These are phyloP conservation scores for Arenaria interpres DNA, from an alignment of 2,113 vertebrate genomes.

Conservation along the genomic window DNA sequence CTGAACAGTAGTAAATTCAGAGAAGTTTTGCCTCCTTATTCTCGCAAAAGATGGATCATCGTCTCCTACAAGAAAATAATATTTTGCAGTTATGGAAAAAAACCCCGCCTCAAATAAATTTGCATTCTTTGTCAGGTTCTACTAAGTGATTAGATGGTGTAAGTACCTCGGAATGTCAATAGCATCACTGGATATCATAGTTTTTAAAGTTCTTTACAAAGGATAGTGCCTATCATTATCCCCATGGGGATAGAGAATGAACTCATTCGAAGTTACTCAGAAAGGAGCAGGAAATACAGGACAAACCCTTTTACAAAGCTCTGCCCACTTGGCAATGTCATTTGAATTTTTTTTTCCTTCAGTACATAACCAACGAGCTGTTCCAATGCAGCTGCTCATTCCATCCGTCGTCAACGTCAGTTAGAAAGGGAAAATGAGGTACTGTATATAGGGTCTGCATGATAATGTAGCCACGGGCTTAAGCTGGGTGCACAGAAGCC, in stretches of 20 bases:
- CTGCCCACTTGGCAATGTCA: background rate
- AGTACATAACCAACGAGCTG: background rate
- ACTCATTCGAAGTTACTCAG: background rate
- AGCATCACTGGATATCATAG: background rate
- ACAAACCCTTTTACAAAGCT: background rate
- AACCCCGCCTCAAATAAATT: background rate
- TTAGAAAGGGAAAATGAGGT: background rate
- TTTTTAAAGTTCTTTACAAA: background rate
- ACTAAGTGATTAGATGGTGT: background rate
- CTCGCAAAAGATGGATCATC: background rate
- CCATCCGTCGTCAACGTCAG: background rate
- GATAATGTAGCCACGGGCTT: background rate
- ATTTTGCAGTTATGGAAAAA: background rate
- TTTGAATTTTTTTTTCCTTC: background rate
- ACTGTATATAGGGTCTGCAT: background rate
- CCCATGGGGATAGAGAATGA: background rate
- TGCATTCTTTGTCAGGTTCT: background rate
- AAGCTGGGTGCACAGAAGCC: background rate
- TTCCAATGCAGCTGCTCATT: background rate
- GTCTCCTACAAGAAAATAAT: background rate
- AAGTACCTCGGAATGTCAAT: background rate
- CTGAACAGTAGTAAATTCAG: background rate
- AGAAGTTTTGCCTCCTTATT: background rate
- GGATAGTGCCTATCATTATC: background rate
- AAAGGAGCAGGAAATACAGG: background rate